Base-by-base conservation (phyloP, 2,797 vertebrate genomes). In the Microhierax caerulescens region DNA sequence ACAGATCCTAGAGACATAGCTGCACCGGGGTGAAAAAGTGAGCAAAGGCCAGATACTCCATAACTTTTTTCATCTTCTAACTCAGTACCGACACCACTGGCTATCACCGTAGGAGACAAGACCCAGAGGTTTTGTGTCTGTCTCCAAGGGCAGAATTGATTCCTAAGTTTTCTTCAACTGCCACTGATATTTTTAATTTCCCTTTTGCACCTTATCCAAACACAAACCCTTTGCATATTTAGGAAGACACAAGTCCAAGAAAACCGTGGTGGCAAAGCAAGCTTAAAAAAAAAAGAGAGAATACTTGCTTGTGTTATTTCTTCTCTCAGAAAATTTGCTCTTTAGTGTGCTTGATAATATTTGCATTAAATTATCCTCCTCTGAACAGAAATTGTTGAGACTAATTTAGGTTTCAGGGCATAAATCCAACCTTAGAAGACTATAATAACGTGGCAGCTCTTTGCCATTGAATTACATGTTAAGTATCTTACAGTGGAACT, bases 391-490 rank as follows among this genome's bases (percentile, higher is more conserved):
- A 93, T 76, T 88, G 39, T 95, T 91, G 68, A 69, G 79, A 90
- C 64, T 90, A 92, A 95, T 96, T 96, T 88, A 90, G 90, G 86
- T 97, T 96, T 96, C 93, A 91, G 90, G 94, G 93, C 86, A 83
- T n/a, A 96, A 95, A 95, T 96, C 90, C 96, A 96, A 61, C 74
- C 63, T 89, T 85, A 80, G 84, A 94, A 94, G 56, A 83, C 77
- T 95, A 47, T 95, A 95, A 97, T 95, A 96, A 93, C 0, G 0
- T 85, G 82, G 92, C 78, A 96, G 85, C 37, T 95, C 41, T 95
- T 94, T 97, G 84, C 84, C 83, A 90, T 91, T 87, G 92, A 97
- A 96, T 96, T 96, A 95, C 90, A 96, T 64, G 88, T 92, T 94
- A 96, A 95, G 82, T 96, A 64, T 95, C 93, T 95, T 94, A 90